These are phyloP conservation scores for Aphidius gifuensis DNA, from an alignment of 1,140 invertebrate species.

Conservation along the genomic window DNA sequence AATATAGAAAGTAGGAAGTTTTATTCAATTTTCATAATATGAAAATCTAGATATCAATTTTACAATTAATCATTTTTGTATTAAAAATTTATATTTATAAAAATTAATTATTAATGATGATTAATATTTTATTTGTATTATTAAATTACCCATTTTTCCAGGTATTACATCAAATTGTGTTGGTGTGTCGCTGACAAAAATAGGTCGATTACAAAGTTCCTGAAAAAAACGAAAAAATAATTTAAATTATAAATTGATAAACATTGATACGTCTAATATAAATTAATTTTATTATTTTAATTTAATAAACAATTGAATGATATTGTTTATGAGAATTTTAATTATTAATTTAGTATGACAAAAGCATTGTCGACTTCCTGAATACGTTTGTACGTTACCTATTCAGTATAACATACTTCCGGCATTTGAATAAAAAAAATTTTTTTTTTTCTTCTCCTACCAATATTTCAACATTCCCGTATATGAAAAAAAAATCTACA, in stretches of 20 bases:
- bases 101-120: too few relatives aligned
- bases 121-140: too few relatives aligned
- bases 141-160: slow-evolving; percentile 79
- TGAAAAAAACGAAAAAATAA: slow-evolving; percentile 50
- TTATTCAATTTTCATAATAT: too few relatives aligned
- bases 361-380: slow-evolving; percentile 21
- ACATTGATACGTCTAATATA: neutral
- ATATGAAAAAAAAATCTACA: too few relatives aligned
- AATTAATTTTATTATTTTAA: too few relatives aligned
- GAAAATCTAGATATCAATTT: too few relatives aligned
- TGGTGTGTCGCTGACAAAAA: slow-evolving; percentile 76
- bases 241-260: neutral
- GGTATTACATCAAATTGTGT: slow-evolving; percentile 78
- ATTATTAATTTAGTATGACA: slow-evolving; percentile 19
- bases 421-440: neutral
- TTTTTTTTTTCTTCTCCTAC: neutral
- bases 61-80: too few relatives aligned
- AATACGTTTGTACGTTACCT: neutral
- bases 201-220: slow-evolving; percentile 73
- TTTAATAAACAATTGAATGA: too few relatives aligned
- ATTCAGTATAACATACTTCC: slow-evolving; percentile 17
- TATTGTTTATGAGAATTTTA: slow-evolving; percentile 8
- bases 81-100: too few relatives aligned
- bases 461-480: too few relatives aligned
- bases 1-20: too few relatives aligned